These are phyloP conservation scores for Nannospalax galili DNA, from an alignment of 2,113 vertebrate genomes.

Conservation along the genomic window DNA sequence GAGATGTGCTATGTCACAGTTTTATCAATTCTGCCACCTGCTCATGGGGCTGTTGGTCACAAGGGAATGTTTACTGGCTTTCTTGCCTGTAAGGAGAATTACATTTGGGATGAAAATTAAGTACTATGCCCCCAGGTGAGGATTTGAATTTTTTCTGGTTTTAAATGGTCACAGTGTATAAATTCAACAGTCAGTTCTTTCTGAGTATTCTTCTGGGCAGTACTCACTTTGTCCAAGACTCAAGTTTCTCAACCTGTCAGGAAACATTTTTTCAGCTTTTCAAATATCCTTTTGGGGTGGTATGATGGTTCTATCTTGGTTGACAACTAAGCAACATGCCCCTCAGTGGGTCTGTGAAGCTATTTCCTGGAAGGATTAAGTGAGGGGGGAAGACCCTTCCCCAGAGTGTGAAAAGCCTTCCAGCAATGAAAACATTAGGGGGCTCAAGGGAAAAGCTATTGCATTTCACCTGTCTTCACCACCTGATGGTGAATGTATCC, in stretches of 20 bases:
- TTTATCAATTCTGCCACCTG: slow-evolving; percentile 67
- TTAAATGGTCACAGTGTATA: slow-evolving; percentile 56
- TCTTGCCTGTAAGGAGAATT: slow-evolving; percentile 53
- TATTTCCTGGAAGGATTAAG: neutral
- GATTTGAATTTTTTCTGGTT: slow-evolving; percentile 43
- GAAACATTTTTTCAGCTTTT: slow-evolving; percentile 1
- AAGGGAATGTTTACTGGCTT: slow-evolving; percentile 27
- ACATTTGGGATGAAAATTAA: slow-evolving; percentile 71
- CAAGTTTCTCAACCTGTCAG: neutral
- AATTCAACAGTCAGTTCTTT: slow-evolving; percentile 55
- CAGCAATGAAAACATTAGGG: no score
- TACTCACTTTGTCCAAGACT: slow-evolving; percentile 2
- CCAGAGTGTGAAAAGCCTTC: neutral
- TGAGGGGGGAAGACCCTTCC: neutral
- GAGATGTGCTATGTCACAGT: slow-evolving; percentile 55
- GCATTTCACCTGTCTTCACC: neutral
- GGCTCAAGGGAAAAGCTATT: neutral
- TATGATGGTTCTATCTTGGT: neutral
- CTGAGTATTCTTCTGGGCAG: slow-evolving; percentile 43
- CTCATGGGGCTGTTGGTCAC: neutral
- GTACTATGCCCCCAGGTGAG: slow-evolving; percentile 59
- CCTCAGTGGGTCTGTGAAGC: no score
- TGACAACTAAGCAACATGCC: neutral
- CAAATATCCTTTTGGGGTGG: neutral
- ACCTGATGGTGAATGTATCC: neutral